These are phyloP conservation scores for Eupeodes latifasciatus DNA, from an alignment of 2,888 invertebrate genomes.

Conservation along the genomic window DNA sequence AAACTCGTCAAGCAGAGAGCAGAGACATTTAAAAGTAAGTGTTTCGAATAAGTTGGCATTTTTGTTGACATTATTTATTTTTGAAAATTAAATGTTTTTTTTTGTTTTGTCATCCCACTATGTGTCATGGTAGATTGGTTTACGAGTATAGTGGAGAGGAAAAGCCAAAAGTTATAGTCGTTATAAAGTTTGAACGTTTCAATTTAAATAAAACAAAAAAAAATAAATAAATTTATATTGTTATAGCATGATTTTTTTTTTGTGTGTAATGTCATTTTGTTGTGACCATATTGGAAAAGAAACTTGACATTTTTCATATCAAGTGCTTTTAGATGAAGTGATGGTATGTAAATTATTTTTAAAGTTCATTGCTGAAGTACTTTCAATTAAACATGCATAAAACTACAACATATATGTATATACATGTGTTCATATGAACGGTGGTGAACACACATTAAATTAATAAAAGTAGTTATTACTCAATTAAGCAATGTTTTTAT, in stretches of 20 bases:
- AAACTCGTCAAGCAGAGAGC: not conserved
- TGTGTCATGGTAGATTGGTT: too few relatives aligned
- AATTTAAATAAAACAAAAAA: not conserved
- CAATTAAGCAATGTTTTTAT: too few relatives aligned
- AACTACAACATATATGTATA: too few relatives aligned
- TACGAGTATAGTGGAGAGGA: not conserved
- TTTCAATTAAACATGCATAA: too few relatives aligned
- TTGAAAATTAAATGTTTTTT: slow-evolving; percentile 15
- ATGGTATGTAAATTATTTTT: not conserved
- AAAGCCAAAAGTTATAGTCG: slow-evolving; percentile 9
- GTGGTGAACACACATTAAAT: too few relatives aligned
- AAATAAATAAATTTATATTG: too few relatives aligned
- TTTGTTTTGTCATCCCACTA: too few relatives aligned
- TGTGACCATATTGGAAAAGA: not conserved
- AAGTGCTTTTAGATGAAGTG: not conserved
- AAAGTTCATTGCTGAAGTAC: too few relatives aligned
- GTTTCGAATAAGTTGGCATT: slow-evolving; percentile 33
- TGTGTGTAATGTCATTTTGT: not conserved
- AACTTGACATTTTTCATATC: slow-evolving; percentile 10
- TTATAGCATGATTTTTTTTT: too few relatives aligned
- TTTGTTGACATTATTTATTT: slow-evolving; percentile 35
- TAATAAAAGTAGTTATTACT: too few relatives aligned
- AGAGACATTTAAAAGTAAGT: slow-evolving; percentile 36
- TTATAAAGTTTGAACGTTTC: slow-evolving; percentile 12
- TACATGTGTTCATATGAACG: too few relatives aligned